Evolutionary conservation across 2,888 invertebrate species (phyloP).

Genomic region (Itoplectis maculator): DNA sequence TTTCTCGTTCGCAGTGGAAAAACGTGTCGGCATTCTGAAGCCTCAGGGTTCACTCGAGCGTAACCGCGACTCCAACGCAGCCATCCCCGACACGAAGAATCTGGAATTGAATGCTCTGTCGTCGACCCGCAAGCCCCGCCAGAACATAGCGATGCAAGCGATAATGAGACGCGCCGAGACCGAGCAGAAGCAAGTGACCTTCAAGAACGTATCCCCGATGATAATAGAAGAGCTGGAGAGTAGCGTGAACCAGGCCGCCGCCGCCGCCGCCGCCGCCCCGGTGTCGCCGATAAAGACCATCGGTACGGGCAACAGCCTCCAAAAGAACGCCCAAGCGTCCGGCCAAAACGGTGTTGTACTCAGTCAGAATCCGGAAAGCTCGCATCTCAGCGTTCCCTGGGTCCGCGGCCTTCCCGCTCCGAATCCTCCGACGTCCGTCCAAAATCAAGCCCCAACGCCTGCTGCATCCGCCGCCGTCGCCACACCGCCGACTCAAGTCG

Average conservation of each 20-base stretch:
- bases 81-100: constrained; percentile 70
- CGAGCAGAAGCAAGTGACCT: constrained; percentile 87
- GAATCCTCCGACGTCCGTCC: constrained; percentile 49
- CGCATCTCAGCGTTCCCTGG: too few relatives aligned
- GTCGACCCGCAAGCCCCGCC: constrained; percentile 84
- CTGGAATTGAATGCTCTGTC: constrained; percentile 72
- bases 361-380: constrained; percentile 45
- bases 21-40: constrained; percentile 89
- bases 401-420: not conserved
- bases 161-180: constrained; percentile 90
- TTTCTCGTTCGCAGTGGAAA: constrained; percentile 84
- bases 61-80: constrained; percentile 84
- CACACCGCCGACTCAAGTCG: constrained; percentile 52
- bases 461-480: constrained; percentile 3
- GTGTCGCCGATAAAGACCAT: constrained; percentile 66
- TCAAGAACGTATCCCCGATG: constrained; percentile 80
- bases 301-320: constrained; percentile 63
- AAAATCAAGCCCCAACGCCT: constrained; percentile 33
- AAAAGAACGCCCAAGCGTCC: constrained; percentile 38
- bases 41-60: constrained; percentile 90
- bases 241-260: constrained; percentile 47
- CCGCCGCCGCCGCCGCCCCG: too few relatives aligned
- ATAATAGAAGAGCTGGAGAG: constrained; percentile 75
- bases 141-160: constrained; percentile 93
- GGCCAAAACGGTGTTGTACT: constrained; percentile 43